Conservation (phyloP, 2,888 invertebrate genomes). For the Metacarcinus magister region DNA sequence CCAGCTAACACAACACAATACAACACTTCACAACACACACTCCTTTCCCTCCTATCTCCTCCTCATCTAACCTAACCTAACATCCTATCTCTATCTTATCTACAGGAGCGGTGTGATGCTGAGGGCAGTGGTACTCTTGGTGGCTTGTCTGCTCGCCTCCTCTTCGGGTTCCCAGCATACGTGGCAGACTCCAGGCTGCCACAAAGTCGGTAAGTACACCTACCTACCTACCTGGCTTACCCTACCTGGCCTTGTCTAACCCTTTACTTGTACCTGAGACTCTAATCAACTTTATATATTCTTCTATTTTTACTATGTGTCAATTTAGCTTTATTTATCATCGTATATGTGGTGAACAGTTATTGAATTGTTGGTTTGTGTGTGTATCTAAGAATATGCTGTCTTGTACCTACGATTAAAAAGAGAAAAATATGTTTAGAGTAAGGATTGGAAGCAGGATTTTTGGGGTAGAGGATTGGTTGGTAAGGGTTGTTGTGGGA, state of each 20-base stretch:
- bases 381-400: too few relatives aligned
- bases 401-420: too few relatives aligned
- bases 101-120: constrained; percentile 73
- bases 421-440: too few relatives aligned
- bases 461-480: too few relatives aligned
- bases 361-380: too few relatives aligned
- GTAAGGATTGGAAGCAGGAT: too few relatives aligned
- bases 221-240: background rate
- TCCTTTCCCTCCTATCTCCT: background rate
- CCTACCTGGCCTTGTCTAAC: background rate
- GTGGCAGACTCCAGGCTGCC: constrained; percentile 92
- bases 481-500: too few relatives aligned
- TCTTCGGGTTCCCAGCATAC: constrained; percentile 84
- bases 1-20: background rate
- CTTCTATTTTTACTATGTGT: background rate
- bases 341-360: too few relatives aligned
- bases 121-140: constrained; percentile 62
- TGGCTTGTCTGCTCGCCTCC: constrained; percentile 70
- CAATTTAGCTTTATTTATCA: background rate
- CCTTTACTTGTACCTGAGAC: background rate
- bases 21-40: background rate
- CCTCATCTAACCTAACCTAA: background rate
- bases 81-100: background rate
- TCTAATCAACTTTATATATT: background rate
- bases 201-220: constrained; percentile 89